A percentile compares a stretch with the other conserved stretches of the same genome.
Conservation (phyloP, 2,888 invertebrate species). For the Galeruca laticollis region DNA sequence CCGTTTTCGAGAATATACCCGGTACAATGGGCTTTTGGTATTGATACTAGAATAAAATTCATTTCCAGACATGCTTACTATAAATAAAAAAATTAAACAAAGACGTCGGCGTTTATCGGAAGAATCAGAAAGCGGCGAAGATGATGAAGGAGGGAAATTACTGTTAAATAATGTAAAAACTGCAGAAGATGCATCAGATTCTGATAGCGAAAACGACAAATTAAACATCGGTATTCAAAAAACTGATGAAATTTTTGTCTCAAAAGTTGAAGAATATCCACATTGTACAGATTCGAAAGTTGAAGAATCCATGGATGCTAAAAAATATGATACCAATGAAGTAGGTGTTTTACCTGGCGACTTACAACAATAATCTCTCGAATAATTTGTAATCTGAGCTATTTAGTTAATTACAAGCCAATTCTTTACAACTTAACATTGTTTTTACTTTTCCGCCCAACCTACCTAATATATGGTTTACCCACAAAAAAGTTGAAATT, state of each 20-base stretch:
- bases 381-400: neutral
- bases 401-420: neutral
- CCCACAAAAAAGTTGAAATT: no score
- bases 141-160: conserved; percentile 19
- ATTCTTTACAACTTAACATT: neutral
- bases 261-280: conserved; percentile 6
- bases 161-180: neutral
- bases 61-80: conserved; percentile 53
- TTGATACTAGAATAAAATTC: no score
- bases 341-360: neutral
- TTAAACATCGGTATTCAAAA: conserved; percentile 5
- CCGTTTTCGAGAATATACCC: no score
- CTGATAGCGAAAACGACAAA: conserved; percentile 31
- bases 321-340: conserved; percentile 22
- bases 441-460: neutral
- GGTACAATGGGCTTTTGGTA: no score
- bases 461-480: neutral
- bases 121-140: conserved; percentile 23
- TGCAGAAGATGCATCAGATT: conserved; percentile 37
- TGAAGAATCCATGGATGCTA: conserved; percentile 24
- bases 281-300: conserved; percentile 6
- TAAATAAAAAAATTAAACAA: conserved; percentile 52
- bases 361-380: neutral
- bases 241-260: neutral
- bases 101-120: conserved; percentile 31